A percentile compares a stretch with the other conserved stretches of the same genome.
Conservation (phyloP, 2,888 invertebrate species). For the Cantharis flavilabris region DNA sequence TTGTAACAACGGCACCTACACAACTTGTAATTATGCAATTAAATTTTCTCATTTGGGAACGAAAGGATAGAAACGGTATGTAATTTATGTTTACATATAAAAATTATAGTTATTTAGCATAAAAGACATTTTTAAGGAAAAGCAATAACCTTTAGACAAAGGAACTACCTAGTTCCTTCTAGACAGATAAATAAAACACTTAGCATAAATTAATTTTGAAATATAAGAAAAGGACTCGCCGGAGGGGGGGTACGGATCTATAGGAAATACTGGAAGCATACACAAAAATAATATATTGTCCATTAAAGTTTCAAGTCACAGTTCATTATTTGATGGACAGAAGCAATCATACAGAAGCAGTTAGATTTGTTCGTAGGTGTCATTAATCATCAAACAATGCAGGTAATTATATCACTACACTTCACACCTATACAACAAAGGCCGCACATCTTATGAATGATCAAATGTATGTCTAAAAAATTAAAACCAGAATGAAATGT, state of each 20-base stretch:
- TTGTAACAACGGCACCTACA: slow-evolving; percentile 26
- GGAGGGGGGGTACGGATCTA: not conserved
- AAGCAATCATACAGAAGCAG: slow-evolving; percentile 55
- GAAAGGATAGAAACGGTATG: not conserved
- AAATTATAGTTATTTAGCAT: not conserved
- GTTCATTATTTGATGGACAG: slow-evolving; percentile 50
- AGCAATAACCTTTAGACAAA: not conserved
- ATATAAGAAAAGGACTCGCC: not conserved
- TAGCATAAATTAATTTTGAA: slow-evolving; percentile 3
- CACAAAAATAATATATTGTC: not conserved
- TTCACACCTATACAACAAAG: slow-evolving; percentile 45
- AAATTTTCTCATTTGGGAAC: slow-evolving; percentile 7
- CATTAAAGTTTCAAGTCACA: slow-evolving; percentile 40
- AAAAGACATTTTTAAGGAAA: not conserved
- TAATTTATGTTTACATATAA: not conserved
- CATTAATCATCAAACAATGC: slow-evolving; percentile 56
- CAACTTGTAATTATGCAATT: slow-evolving; percentile 25
- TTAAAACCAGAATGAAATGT: slow-evolving; percentile 14
- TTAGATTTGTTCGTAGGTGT: slow-evolving; percentile 49
- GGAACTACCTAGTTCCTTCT: not conserved
- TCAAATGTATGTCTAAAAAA: not conserved
- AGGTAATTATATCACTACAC: slow-evolving; percentile 52
- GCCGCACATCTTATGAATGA: slow-evolving; percentile 25
- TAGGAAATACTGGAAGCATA: not conserved
- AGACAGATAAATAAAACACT: not conserved